Percentiles rank a stretch among this genome's conserved stretches.
phyloP scores from a whole-genome alignment of 2,113 vertebrate species.

The Antigone vipio region DNA sequence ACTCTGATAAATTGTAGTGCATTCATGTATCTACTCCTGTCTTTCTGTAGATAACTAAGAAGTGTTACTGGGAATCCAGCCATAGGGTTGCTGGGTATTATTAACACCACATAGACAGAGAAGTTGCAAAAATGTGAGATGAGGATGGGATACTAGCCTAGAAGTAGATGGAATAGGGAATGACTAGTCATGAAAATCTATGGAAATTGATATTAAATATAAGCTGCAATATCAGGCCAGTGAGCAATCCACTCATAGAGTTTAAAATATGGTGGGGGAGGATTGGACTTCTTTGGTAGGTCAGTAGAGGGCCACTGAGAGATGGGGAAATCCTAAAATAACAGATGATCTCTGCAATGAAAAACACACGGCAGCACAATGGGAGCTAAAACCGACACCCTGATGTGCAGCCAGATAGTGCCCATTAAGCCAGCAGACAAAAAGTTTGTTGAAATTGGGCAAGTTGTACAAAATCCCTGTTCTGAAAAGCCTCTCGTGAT shows the following conservation, averaged over 20 bases:
- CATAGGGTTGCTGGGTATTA: background rate
- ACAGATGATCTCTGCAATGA: background rate
- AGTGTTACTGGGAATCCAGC: background rate
- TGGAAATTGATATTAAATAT: background rate
- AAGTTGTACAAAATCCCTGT: slow-evolving; percentile 39
- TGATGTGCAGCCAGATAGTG: slow-evolving; percentile 37
- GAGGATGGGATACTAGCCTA: background rate
- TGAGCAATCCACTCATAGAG: background rate
- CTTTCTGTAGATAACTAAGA: background rate
- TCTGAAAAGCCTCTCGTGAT: slow-evolving; percentile 56
- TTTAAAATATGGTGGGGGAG: background rate
- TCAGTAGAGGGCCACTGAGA: background rate
- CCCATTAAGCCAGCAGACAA: slow-evolving; percentile 49
- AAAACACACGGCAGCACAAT: slow-evolving; percentile 35
- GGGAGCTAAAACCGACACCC: slow-evolving; percentile 20
- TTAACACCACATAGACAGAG: background rate
- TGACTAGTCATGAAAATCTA: background rate
- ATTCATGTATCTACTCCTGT: background rate
- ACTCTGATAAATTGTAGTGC: background rate
- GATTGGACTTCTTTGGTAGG: background rate
- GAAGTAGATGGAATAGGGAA: background rate
- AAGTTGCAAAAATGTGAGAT: background rate
- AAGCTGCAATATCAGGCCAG: background rate
- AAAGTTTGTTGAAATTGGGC: slow-evolving; percentile 57
- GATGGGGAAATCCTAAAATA: slow-evolving; percentile 27